Base-by-base conservation (phyloP, 2,797 vertebrate genomes). In the Pagetopsis macropterus region DNA sequence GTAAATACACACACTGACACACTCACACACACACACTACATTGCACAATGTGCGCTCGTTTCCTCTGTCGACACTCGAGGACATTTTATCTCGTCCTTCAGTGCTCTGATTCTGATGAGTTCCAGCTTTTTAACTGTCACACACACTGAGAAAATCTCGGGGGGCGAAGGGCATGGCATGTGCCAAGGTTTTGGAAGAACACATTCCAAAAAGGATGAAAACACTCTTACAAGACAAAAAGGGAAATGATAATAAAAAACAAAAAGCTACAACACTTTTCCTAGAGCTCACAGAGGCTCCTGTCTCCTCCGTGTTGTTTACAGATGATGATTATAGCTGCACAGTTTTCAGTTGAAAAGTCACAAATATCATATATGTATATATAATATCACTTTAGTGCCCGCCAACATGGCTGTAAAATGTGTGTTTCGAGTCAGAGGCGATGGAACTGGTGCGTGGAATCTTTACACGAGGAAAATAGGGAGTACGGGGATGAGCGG, bases 241-340 rank as follows among this genome's bases (percentile, higher is more conserved):
- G 75, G 71, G 89, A 92, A 93, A 90, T 83, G 46, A 87, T 67
- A 85, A 86, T 81, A 70, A 65, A 74, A 65, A 70, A 75, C 82
- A 83, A 87, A 94, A 94, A 94, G 92, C 90, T 90, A 93, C 92
- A 93, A 94, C 90, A 93, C 90, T 89, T 86, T 82, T 79, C 75
- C 75, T 93, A 64, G 88, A 90, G 82, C 92, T 89, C 91, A 93
- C 92, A 91, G 88, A 89, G 78, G 89, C 91, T 93, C 90, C 85
- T 59, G 66, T 86, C 86, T 88, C 84, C 91, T 84, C 84, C 4
- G 69, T 90, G 87, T 90, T 94, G 91, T 88, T 91, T 92, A 93
- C 87, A 94, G 88, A 93, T 91, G 84, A 94, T 88, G 89, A 94
- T 93, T 94, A 94, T 86, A 96, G 95, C 95, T 96, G 95, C 95